Conservation (phyloP, 2,888 invertebrate genomes). For the Altica lythri region DNA sequence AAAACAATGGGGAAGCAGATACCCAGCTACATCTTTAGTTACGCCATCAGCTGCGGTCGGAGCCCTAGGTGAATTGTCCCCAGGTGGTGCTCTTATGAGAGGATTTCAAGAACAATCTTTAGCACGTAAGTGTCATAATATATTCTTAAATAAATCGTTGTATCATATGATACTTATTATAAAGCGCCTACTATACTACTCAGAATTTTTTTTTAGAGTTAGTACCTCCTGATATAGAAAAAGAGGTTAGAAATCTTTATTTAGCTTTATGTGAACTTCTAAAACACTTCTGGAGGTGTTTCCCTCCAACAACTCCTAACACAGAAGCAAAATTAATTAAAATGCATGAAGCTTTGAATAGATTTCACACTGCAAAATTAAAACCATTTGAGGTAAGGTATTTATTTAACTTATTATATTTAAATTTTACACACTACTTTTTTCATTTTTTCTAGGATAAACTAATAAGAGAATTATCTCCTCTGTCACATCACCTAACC, state of each 20-base stretch:
- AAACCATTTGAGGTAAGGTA: constrained; percentile 77
- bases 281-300: constrained; percentile 94
- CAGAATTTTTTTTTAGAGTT: constrained; percentile 67
- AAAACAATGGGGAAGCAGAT: constrained; percentile 65
- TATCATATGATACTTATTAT: too few relatives aligned
- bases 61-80: constrained; percentile 86
- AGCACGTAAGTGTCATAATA: constrained; percentile 65
- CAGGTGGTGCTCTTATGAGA: constrained; percentile 89
- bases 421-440: not conserved
- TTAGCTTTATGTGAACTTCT: constrained; percentile 85
- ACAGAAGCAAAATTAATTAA: constrained; percentile 80
- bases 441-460: constrained; percentile 67
- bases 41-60: constrained; percentile 79
- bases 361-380: constrained; percentile 85
- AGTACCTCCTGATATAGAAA: constrained; percentile 80
- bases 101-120: constrained; percentile 80
- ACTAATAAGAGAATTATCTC: constrained; percentile 79
- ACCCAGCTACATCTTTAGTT: constrained; percentile 63
- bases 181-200: too few relatives aligned
- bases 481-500: constrained; percentile 78
- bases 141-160: too few relatives aligned
- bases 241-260: constrained; percentile 84
- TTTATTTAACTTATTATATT: not conserved
- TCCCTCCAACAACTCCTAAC: constrained; percentile 77
- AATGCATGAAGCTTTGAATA: constrained; percentile 87